These are phyloP conservation scores for Bubalus kerabau DNA, from an alignment of 2,113 vertebrate species.

Conservation along the genomic window DNA sequence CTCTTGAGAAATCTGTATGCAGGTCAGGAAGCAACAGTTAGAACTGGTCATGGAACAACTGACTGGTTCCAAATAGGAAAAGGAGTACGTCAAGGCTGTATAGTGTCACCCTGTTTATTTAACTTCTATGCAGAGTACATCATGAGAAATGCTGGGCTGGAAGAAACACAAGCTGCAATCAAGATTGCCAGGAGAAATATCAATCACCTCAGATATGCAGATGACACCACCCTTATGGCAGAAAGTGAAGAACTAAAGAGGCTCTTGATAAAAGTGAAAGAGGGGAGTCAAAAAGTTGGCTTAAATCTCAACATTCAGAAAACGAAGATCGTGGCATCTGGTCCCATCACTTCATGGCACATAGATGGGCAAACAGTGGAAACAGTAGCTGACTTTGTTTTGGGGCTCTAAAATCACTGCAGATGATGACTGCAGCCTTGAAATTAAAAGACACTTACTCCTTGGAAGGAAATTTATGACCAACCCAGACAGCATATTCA, in stretches of 20 bases:
- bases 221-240: neutral
- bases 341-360: neutral
- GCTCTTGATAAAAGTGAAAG: neutral
- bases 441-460: neutral
- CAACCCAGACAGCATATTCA: neutral
- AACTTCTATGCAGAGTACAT: neutral
- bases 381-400: neutral
- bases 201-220: neutral
- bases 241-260: neutral
- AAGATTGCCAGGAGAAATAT: rapidly evolving
- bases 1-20: neutral
- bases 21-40: neutral
- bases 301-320: neutral
- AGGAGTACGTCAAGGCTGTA: neutral
- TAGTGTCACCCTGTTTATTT: neutral
- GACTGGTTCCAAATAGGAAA: neutral
- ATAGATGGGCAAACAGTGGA: neutral
- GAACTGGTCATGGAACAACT: neutral
- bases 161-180: neutral
- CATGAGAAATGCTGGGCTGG: rapidly evolving
- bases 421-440: neutral
- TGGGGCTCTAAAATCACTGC: neutral
- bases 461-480: neutral
- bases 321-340: neutral
- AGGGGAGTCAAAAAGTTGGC: neutral